Evolutionary conservation across 2,113 vertebrate genomes (phyloP).

Genomic region (Tyrannus savana): DNA sequence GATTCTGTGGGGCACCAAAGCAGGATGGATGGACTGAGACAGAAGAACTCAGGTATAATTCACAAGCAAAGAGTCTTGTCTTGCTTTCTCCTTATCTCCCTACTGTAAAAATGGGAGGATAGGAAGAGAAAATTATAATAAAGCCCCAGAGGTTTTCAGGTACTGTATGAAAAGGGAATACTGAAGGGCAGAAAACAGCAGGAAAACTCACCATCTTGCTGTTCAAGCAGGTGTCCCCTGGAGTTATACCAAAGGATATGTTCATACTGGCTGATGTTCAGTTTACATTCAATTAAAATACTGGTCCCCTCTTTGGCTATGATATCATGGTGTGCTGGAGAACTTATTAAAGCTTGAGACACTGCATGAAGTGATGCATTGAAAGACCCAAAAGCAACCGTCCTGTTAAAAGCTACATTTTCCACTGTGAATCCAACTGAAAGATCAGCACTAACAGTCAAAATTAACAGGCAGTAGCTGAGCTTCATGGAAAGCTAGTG

Average conservation of each 20-base stretch:
- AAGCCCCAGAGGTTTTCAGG: neutral
- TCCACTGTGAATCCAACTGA: slow-evolving; percentile 58
- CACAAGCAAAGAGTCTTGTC: neutral
- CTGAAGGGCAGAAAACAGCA: neutral
- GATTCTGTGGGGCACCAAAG: neutral
- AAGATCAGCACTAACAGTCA: slow-evolving; percentile 54
- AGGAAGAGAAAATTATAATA: neutral
- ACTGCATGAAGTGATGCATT: slow-evolving; percentile 59
- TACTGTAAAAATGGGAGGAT: neutral
- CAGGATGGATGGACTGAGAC: neutral
- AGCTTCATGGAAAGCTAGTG: slow-evolving; percentile 75
- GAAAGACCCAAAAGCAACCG: slow-evolving; percentile 10
- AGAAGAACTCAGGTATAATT: neutral
- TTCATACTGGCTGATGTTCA: slow-evolving; percentile 70
- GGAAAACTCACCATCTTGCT: slow-evolving; percentile 69
- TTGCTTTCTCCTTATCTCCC: neutral
- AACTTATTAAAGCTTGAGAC: slow-evolving; percentile 33
- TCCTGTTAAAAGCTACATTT: slow-evolving; percentile 66
- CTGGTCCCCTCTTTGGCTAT: slow-evolving; percentile 87
- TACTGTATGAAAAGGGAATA: neutral
- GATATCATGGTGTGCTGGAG: slow-evolving; percentile 68
- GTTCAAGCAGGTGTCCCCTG: slow-evolving; percentile 77
- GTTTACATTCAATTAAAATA: slow-evolving; percentile 85
- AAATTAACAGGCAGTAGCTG: slow-evolving; percentile 65
- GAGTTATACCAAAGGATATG: slow-evolving; percentile 88